Percentiles rank a stretch among this genome's conserved stretches.
Evolutionary conservation across 2,113 vertebrate genomes (phyloP).

Genomic region (Stomatorhinus ivindoensis): DNA sequence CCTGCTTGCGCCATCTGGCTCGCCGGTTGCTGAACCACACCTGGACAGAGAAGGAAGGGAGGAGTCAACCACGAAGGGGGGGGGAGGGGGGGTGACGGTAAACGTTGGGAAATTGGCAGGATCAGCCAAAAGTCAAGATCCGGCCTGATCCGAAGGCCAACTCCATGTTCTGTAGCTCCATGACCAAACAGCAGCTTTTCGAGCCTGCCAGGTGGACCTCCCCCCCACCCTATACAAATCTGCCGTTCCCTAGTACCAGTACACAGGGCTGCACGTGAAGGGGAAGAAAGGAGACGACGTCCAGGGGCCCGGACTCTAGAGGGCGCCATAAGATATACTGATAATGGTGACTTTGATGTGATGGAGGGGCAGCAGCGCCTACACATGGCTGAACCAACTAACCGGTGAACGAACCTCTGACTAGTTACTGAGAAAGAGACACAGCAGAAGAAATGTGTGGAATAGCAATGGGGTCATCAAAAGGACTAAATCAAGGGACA

Average conservation of each 20-base stretch:
- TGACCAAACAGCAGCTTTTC: background rate
- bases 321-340: background rate
- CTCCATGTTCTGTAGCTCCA: background rate
- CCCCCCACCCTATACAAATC: background rate
- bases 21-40: constrained; percentile 98
- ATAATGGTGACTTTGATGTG: background rate
- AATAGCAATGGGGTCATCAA: background rate
- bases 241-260: background rate
- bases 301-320: background rate
- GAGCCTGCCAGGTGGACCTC: background rate
- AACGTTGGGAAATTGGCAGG: background rate
- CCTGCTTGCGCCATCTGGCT: constrained; percentile 95
- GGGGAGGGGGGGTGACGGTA: background rate
- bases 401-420: background rate
- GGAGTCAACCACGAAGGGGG: background rate
- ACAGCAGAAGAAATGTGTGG: background rate
- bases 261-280: background rate
- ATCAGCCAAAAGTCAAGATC: background rate
- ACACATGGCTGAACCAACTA: background rate
- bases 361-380: background rate
- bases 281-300: background rate
- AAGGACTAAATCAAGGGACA: background rate
- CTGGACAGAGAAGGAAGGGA: constrained; percentile 42
- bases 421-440: background rate
- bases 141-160: background rate